Percentiles rank a stretch among this genome's conserved stretches.
These are phyloP conservation scores for Proisotoma minuta DNA, from an alignment of 2,888 invertebrate species.

Conservation along the genomic window DNA sequence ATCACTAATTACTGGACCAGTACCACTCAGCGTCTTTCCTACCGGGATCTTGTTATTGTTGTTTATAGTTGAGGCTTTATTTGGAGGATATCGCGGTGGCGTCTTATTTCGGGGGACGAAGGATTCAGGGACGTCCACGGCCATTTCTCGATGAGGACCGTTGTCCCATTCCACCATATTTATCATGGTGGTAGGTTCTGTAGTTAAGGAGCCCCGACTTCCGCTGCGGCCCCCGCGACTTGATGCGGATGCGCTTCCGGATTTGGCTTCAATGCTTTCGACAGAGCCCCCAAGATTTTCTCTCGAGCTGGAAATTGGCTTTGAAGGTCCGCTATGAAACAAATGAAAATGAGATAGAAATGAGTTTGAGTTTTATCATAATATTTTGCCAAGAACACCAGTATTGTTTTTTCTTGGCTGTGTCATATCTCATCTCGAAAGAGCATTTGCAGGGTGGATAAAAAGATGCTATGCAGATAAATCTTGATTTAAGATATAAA, in stretches of 20 bases:
- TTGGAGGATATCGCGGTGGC: slow-evolving; percentile 80
- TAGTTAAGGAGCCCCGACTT: slow-evolving; percentile 48
- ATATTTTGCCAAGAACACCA: no score
- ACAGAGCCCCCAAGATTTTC: slow-evolving; percentile 39
- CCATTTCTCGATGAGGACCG: slow-evolving; percentile 94
- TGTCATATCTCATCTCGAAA: no score
- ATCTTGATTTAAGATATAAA: no score
- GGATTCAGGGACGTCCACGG: slow-evolving; percentile 94
- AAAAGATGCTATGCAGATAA: no score
- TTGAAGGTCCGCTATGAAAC: slow-evolving; percentile 25
- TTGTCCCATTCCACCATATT: slow-evolving; percentile 50
- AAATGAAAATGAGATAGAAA: no score
- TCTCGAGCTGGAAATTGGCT: slow-evolving; percentile 25
- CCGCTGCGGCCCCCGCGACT: slow-evolving; percentile 73
- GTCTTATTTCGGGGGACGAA: slow-evolving; percentile 86
- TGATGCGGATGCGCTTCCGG: slow-evolving; percentile 72
- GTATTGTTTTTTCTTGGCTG: no score
- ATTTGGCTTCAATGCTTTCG: slow-evolving; percentile 59
- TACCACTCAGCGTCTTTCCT: slow-evolving; percentile 49
- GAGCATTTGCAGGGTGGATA: no score
- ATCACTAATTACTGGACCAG: slow-evolving; percentile 51
- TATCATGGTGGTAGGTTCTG: slow-evolving; percentile 58
- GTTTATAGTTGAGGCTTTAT: slow-evolving; percentile 43
- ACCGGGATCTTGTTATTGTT: slow-evolving; percentile 39
- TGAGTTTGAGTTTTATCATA: no score